A percentile compares a stretch with the other conserved stretches of the same genome.
Evolutionary conservation across 2,888 invertebrate species (phyloP).

Genomic region (Drosophila picticornis): DNA sequence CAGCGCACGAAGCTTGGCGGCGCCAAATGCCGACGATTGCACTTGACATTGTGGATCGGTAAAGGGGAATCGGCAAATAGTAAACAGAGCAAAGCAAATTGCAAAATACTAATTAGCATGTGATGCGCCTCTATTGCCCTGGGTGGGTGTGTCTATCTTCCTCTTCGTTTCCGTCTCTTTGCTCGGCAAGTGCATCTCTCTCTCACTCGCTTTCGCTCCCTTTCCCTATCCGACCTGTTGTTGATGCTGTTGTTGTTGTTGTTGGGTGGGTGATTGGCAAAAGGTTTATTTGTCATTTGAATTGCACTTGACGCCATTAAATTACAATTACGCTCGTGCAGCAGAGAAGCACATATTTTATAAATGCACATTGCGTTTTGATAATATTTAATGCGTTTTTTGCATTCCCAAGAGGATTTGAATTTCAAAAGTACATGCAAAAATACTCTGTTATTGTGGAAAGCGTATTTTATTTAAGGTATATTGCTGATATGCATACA

Average conservation of each 20-base stretch:
- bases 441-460: not conserved
- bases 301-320: slow-evolving; percentile 57
- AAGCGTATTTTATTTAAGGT: not conserved
- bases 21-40: slow-evolving; percentile 41
- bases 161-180: not conserved
- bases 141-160: slow-evolving; percentile 68
- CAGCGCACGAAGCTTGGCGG: slow-evolving; percentile 26
- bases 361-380: slow-evolving; percentile 49
- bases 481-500: not conserved
- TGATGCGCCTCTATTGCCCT: slow-evolving; percentile 54
- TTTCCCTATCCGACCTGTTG: slow-evolving; percentile 19
- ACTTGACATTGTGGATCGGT: slow-evolving; percentile 65
- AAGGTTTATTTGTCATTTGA: slow-evolving; percentile 72
- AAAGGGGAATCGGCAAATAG: slow-evolving; percentile 42
- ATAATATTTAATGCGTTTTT: slow-evolving; percentile 35
- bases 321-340: slow-evolving; percentile 39
- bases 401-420: slow-evolving; percentile 38
- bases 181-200: slow-evolving; percentile 17
- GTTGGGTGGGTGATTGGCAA: slow-evolving; percentile 56
- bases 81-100: slow-evolving; percentile 63
- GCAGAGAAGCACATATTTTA: slow-evolving; percentile 25
- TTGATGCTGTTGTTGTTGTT: slow-evolving; percentile 17
- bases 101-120: slow-evolving; percentile 69
- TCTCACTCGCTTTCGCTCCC: not conserved
- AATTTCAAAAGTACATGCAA: slow-evolving; percentile 4